Evolutionary conservation across 2,797 vertebrate species (phyloP).

Genomic region (Mallotus villosus): DNA sequence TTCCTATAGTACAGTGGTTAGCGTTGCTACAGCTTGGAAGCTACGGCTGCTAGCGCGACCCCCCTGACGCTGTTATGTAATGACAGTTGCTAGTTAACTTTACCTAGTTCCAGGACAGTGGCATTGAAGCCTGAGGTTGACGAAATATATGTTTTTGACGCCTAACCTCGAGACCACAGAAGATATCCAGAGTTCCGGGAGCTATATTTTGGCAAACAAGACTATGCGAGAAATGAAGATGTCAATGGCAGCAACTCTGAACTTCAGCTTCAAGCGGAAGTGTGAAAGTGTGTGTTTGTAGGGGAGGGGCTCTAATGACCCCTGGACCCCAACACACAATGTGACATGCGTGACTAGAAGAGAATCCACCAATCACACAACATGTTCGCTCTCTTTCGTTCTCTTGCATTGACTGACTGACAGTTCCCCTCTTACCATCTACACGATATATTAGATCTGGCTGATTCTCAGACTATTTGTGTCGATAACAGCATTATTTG

Average conservation of each 20-base stretch:
- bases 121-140: too few relatives aligned
- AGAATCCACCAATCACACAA: not conserved
- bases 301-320: not conserved
- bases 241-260: too few relatives aligned
- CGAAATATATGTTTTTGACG: too few relatives aligned
- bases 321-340: not conserved
- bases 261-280: constrained; percentile 12
- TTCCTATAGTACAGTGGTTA: not conserved
- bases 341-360: not conserved
- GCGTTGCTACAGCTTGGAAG: not conserved
- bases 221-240: too few relatives aligned
- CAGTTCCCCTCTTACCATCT: too few relatives aligned
- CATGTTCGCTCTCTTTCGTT: not conserved
- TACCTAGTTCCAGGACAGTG: not conserved
- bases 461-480: constrained; percentile 33
- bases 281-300: not conserved
- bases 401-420: too few relatives aligned
- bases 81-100: not conserved
- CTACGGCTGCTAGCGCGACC: not conserved
- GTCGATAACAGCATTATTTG: constrained; percentile 6
- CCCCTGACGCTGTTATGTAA: not conserved
- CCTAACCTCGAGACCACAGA: too few relatives aligned
- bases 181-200: too few relatives aligned
- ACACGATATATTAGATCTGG: too few relatives aligned
- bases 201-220: too few relatives aligned